Percentiles rank a stretch among this genome's conserved stretches.
These are phyloP conservation scores for Agrochola macilenta DNA, from an alignment of 2,888 invertebrate species.

Conservation along the genomic window DNA sequence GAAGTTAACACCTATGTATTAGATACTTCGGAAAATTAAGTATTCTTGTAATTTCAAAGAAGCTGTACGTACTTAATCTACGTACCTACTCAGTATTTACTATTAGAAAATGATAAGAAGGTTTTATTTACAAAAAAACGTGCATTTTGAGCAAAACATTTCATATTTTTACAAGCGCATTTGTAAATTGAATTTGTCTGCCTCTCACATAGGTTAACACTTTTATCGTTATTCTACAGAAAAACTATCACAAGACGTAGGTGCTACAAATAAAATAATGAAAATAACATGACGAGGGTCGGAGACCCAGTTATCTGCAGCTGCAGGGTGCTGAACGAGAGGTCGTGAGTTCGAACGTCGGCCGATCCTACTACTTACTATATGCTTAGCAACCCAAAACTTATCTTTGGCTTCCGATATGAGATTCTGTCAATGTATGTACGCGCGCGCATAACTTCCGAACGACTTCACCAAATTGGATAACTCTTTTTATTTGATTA, in stretches of 20 bases:
- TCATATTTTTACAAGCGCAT: background rate
- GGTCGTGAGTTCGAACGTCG: conserved; percentile 15
- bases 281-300: conserved; percentile 35
- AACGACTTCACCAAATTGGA: too few relatives aligned
- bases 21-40: too few relatives aligned
- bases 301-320: background rate
- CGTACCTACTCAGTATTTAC: background rate
- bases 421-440: too few relatives aligned
- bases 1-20: too few relatives aligned
- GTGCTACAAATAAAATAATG: conserved; percentile 17
- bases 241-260: background rate
- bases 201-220: conserved; percentile 23
- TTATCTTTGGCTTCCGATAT: background rate
- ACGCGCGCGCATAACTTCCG: too few relatives aligned
- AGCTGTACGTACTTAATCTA: too few relatives aligned
- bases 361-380: background rate
- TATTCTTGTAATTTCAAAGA: too few relatives aligned
- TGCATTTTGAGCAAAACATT: background rate
- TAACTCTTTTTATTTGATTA: too few relatives aligned
- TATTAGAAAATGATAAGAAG: background rate
- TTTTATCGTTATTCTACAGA: conserved; percentile 25
- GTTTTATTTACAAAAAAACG: background rate
- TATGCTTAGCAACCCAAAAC: background rate
- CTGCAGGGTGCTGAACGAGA: background rate
- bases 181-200: conserved; percentile 38